Evolutionary conservation across 2,113 vertebrate genomes (phyloP).

Genomic region (Mustelus asterias): DNA sequence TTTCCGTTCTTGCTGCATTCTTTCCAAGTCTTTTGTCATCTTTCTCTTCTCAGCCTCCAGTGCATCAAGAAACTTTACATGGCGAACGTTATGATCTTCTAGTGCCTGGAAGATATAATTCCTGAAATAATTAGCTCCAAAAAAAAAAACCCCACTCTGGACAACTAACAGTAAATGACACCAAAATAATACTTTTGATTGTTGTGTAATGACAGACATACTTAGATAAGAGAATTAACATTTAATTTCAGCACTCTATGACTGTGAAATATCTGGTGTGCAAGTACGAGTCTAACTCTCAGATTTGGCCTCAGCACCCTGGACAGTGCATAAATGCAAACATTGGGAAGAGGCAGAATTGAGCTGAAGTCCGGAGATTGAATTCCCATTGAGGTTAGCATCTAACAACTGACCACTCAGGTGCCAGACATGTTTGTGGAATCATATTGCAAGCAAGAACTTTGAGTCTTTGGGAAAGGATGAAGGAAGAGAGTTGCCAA

Average conservation of each 20-base stretch:
- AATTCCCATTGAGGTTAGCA: background rate
- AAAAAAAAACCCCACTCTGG: background rate
- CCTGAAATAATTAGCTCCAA: background rate
- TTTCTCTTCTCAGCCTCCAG: conserved; percentile 86
- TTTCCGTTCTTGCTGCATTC: conserved; percentile 64
- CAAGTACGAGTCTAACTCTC: background rate
- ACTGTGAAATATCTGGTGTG: background rate
- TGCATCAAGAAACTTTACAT: conserved; percentile 80
- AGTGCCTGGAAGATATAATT: conserved; percentile 61
- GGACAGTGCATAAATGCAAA: background rate
- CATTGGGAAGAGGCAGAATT: background rate
- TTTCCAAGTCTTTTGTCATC: conserved; percentile 72
- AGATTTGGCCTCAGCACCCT: background rate
- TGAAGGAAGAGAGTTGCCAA: background rate
- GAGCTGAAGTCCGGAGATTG: background rate
- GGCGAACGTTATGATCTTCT: conserved; percentile 73
- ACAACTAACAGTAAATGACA: background rate
- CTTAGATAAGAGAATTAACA: background rate
- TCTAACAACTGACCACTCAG: background rate
- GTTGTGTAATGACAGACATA: background rate
- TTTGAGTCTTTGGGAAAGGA: background rate
- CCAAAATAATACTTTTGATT: background rate
- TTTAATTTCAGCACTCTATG: background rate
- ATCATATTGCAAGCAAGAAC: background rate
- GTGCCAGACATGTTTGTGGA: background rate